phyloP scores from a whole-genome alignment of 2,113 vertebrate genomes.

The Megaleporinus macrocephalus region DNA sequence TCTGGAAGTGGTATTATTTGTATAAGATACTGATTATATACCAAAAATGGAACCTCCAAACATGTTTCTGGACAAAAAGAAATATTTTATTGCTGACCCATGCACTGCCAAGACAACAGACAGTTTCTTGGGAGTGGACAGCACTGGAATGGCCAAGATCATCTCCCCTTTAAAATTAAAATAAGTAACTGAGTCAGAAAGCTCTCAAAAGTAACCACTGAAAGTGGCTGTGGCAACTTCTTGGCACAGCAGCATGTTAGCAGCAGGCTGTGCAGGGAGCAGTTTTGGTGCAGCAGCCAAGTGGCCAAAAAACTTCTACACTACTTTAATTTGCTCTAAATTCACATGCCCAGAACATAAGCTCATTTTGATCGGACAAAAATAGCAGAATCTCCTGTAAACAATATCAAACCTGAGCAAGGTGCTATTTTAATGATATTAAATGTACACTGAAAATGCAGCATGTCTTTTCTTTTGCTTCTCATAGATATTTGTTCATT shows the following conservation, averaged over 20 bases:
- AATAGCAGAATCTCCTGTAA: neutral
- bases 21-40: too few species aligned
- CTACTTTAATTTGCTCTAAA: neutral
- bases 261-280: neutral
- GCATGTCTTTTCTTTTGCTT: neutral
- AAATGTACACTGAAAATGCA: neutral
- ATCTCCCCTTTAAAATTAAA: neutral
- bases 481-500: neutral
- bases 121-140: neutral
- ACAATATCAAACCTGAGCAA: neutral
- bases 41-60: neutral
- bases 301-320: neutral
- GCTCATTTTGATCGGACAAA: neutral
- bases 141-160: neutral
- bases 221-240: neutral
- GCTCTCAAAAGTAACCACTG: neutral
- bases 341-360: neutral
- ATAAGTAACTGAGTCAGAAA: neutral
- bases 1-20: neutral
- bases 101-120: neutral
- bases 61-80: neutral
- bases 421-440: too few species aligned
- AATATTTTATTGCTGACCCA: neutral
- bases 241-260: neutral
- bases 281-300: neutral